phyloP scores from a whole-genome alignment of 2,113 vertebrate genomes.

The Anguilla japonica region DNA sequence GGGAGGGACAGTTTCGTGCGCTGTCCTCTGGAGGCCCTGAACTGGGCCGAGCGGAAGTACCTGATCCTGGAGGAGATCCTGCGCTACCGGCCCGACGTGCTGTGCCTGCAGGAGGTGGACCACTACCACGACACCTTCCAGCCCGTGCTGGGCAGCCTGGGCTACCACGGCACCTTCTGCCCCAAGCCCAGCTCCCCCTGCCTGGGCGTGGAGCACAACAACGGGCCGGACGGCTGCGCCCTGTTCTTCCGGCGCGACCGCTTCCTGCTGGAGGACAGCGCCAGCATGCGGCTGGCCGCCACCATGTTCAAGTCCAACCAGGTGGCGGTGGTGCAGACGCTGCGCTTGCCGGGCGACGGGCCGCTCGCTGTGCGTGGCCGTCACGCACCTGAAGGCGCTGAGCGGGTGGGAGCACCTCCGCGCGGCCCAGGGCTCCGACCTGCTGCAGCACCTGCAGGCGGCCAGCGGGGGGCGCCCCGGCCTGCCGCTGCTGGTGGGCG shows the following conservation, averaged over 20 bases:
- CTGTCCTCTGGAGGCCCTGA: constrained; percentile 87
- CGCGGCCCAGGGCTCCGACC: constrained; percentile 83
- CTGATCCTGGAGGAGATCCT: constrained; percentile 95
- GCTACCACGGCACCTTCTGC: constrained; percentile 88
- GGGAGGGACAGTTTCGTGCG: constrained; percentile 90
- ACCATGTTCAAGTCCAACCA: constrained; percentile 91
- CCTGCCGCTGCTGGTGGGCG: constrained; percentile 83
- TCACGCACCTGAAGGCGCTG: constrained; percentile 91
- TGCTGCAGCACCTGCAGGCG: constrained; percentile 77
- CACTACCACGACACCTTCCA: constrained; percentile 94
- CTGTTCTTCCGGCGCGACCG: constrained; percentile 83
- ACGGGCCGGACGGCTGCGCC: constrained; percentile 92
- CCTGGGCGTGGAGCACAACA: constrained; percentile 87
- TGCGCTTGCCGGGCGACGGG: constrained; percentile 75
- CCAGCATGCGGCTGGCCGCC: constrained; percentile 80
- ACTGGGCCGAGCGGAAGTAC: constrained; percentile 92
- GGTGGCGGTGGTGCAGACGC: constrained; percentile 84
- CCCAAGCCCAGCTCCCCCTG: constrained; percentile 92
- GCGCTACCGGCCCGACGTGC: constrained; percentile 82
- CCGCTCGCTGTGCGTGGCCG: constrained; percentile 76
- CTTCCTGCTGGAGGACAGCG: constrained; percentile 72
- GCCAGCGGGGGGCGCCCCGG: constrained; percentile 29
- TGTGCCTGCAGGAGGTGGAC: constrained; percentile 96
- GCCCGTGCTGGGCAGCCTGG: constrained; percentile 82
- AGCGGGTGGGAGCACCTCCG: constrained; percentile 90